A percentile compares a stretch with the other conserved stretches of the same genome.
These are phyloP conservation scores for Tridacna crocea DNA, from an alignment of 2,888 invertebrate genomes.

Conservation along the genomic window DNA sequence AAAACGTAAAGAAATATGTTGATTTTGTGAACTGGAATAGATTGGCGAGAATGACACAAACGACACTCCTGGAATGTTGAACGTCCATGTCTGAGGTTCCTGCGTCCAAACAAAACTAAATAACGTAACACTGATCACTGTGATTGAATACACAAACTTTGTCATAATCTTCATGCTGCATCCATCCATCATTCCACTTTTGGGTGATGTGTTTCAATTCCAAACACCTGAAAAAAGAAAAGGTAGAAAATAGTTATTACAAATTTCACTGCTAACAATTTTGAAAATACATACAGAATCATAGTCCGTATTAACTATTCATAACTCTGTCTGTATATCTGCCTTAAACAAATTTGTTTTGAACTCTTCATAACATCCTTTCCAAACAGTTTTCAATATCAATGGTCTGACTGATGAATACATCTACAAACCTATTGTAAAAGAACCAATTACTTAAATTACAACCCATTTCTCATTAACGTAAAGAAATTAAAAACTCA, in stretches of 20 bases:
- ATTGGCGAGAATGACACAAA: conserved; percentile 69
- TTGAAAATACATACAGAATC: too few relatives aligned
- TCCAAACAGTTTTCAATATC: too few relatives aligned
- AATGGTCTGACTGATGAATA: too few relatives aligned
- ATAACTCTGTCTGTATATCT: too few relatives aligned
- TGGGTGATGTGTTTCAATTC: too few relatives aligned
- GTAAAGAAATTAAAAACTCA: too few relatives aligned
- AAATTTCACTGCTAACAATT: neutral
- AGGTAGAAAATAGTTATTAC: neutral
- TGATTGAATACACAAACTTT: conserved; percentile 8
- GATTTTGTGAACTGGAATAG: conserved; percentile 64
- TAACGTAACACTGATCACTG: conserved; percentile 9
- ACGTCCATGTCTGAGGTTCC: conserved; percentile 65
- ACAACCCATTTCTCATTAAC: too few relatives aligned
- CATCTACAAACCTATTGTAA: too few relatives aligned
- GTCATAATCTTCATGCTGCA: neutral
- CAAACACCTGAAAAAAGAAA: conserved; percentile 5
- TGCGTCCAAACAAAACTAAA: conserved; percentile 7
- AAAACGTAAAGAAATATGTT: conserved; percentile 69
- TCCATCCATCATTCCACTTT: neutral
- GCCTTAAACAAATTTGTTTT: too few relatives aligned
- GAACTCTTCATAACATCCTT: too few relatives aligned
- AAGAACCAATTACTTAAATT: too few relatives aligned
- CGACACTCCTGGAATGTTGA: conserved; percentile 67
- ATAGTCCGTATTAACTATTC: too few relatives aligned